Evolutionary conservation across 2,113 vertebrate species (phyloP).

Genomic region (Geococcyx californianus): DNA sequence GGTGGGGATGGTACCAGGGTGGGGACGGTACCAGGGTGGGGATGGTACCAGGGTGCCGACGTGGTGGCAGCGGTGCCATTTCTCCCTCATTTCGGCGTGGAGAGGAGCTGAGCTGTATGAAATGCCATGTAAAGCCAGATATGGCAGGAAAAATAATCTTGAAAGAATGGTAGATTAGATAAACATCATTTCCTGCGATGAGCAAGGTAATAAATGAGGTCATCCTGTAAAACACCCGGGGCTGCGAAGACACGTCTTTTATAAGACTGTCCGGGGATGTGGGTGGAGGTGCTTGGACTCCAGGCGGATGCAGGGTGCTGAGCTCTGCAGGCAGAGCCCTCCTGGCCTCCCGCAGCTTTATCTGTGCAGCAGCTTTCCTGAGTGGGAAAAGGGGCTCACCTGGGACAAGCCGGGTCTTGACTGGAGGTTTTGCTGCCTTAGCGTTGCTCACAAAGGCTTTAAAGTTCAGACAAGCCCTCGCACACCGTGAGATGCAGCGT

Average conservation of each 20-base stretch:
- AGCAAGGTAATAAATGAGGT: constrained; percentile 57
- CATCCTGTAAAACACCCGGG: constrained; percentile 39
- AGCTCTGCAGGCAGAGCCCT: not conserved
- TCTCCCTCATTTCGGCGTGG: not conserved
- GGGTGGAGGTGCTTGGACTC: not conserved
- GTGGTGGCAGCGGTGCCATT: not conserved
- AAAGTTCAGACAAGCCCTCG: constrained; percentile 39
- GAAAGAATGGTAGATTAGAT: constrained; percentile 47
- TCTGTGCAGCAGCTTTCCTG: not conserved
- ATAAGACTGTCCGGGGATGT: not conserved
- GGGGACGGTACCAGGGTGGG: not conserved
- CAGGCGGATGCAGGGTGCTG: not conserved
- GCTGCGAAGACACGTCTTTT: not conserved
- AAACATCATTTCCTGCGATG: constrained; percentile 55
- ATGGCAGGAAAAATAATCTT: not conserved
- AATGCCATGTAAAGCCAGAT: not conserved
- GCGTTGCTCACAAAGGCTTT: not conserved
- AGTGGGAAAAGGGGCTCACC: constrained; percentile 23
- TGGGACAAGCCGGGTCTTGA: not conserved
- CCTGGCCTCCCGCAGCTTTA: not conserved
- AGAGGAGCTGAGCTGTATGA: not conserved
- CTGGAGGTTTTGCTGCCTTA: constrained; percentile 17
- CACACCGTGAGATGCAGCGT: not conserved
- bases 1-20: not conserved
- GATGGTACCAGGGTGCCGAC: not conserved